Conservation (phyloP, 2,797 vertebrate species). For the Pagetopsis macropterus region DNA sequence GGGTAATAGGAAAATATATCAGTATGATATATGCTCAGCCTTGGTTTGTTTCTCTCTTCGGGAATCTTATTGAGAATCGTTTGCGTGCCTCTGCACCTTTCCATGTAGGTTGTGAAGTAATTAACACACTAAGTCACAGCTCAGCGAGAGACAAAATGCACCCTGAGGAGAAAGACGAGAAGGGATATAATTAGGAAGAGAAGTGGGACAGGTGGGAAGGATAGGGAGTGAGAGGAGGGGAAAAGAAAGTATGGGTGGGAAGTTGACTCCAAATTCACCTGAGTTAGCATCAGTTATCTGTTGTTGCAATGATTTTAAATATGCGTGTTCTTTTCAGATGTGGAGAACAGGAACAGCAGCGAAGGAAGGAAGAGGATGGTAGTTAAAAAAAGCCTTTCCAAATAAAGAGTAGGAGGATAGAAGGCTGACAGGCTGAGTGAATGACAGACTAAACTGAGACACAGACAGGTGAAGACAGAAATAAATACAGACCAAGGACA, state of each 20-base stretch:
- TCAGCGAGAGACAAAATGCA: constrained; percentile 37
- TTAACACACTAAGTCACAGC: constrained; percentile 48
- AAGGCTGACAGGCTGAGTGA: constrained; percentile 29
- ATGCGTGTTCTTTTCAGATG: background rate
- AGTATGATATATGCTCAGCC: constrained; percentile 35
- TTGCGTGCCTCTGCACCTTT: constrained; percentile 22
- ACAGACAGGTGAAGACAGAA: constrained; percentile 32
- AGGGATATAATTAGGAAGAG: constrained; percentile 26
- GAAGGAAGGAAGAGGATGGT: background rate
- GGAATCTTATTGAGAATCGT: constrained; percentile 15
- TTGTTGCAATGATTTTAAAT: background rate
- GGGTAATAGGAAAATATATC: constrained; percentile 43
- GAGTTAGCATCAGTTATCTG: background rate
- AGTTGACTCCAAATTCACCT: background rate
- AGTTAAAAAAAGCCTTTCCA: background rate
- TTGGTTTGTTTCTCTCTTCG: constrained; percentile 16
- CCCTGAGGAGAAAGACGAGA: constrained; percentile 18
- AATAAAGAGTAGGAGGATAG: background rate
- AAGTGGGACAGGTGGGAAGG: background rate
- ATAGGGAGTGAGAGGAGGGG: too few species aligned
- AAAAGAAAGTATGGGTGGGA: background rate
- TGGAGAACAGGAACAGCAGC: background rate
- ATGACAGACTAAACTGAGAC: constrained; percentile 9
- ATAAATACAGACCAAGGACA: constrained; percentile 31
- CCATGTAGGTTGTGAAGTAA: constrained; percentile 33